Percentiles rank a stretch among this genome's conserved stretches.
These are phyloP conservation scores for Gadopsis bispinosus DNA, from an alignment of 2,797 vertebrate genomes.

Conservation along the genomic window DNA sequence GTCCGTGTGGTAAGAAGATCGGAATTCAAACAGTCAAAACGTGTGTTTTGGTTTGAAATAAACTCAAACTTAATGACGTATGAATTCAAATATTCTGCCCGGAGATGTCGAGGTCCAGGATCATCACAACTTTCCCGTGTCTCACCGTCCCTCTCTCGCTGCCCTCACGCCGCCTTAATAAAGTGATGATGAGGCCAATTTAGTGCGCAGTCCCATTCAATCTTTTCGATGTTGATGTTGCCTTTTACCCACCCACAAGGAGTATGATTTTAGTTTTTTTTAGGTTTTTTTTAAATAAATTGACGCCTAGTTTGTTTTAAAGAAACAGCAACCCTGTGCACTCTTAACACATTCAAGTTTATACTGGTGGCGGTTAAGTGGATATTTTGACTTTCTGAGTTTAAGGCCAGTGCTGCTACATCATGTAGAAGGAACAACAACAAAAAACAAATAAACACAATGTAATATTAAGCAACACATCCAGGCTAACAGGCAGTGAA, in stretches of 20 bases:
- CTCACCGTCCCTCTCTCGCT: neutral
- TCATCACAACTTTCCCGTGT: neutral
- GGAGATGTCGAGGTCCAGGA: conserved; percentile 17
- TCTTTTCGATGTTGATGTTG: too few relatives aligned
- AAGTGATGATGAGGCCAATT: neutral
- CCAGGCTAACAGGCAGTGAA: neutral
- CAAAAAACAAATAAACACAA: neutral
- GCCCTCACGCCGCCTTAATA: neutral
- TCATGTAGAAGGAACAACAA: neutral
- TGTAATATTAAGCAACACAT: neutral
- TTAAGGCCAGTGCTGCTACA: too few relatives aligned
- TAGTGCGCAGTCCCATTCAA: neutral
- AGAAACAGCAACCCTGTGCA: too few relatives aligned
- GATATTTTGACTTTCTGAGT: too few relatives aligned
- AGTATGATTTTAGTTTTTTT: too few relatives aligned
- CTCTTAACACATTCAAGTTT: too few relatives aligned
- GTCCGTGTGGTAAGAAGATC: conserved; percentile 20
- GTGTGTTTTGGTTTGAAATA: conserved; percentile 50
- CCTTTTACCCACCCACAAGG: too few relatives aligned
- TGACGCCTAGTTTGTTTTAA: too few relatives aligned
- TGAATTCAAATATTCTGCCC: conserved; percentile 17
- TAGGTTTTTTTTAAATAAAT: too few relatives aligned
- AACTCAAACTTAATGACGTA: conserved; percentile 39
- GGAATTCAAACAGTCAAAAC: conserved; percentile 59
- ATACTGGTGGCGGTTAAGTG: too few relatives aligned